Base-by-base conservation (phyloP, 1,140 invertebrate genomes). In the Aphaenogaster floridana region DNA sequence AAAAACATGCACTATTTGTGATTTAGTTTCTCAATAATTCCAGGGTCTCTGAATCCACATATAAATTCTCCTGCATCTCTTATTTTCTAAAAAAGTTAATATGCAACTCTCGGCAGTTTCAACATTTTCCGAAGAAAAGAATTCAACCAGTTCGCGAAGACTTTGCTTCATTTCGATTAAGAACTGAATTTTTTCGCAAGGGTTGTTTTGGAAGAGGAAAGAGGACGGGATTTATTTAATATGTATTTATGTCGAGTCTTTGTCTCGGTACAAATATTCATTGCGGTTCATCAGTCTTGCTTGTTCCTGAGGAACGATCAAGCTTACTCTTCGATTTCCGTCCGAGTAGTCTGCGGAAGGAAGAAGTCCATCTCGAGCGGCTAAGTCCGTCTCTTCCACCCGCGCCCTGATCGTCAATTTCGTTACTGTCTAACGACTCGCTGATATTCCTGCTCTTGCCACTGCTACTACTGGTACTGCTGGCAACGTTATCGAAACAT, bases 351-450 rank as follows among this genome's bases (percentile, higher is more conserved):
- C 95, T 96, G 5, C 96, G 94, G 83, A 96, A 96, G 0, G 96
- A 96, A 0, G 96, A 95, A 3, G 96, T 96, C 96, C 96, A 96
- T 81, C 93, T 94, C 9, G 96, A 95, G 2, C 96, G 94, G 21
- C 87, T 94, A 52, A 96, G 93, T 8, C 93, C 89, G 15, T 59
- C 48, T 36, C 74, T 59, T 36, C 66, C 91, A 72, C 61, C 50
- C 52, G 69, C 77, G 64, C 78, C 86, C 3, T 77, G 80, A 28
- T 92, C 92, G 54, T 94, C 92, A 9, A 86, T 71, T 50, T 94
- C 93, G 76, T 91, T 92, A 69, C 89, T 77, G 11, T 90, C 92
- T 9, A 90, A 92, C 2, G 89, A 92, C 74, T 95, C 94, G 86
- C 93, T 94, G 80, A 94, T 93, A 42, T 94, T 94, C 72, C 95